Conservation (phyloP, 2,113 vertebrate species). For the Sialia sialis region DNA sequence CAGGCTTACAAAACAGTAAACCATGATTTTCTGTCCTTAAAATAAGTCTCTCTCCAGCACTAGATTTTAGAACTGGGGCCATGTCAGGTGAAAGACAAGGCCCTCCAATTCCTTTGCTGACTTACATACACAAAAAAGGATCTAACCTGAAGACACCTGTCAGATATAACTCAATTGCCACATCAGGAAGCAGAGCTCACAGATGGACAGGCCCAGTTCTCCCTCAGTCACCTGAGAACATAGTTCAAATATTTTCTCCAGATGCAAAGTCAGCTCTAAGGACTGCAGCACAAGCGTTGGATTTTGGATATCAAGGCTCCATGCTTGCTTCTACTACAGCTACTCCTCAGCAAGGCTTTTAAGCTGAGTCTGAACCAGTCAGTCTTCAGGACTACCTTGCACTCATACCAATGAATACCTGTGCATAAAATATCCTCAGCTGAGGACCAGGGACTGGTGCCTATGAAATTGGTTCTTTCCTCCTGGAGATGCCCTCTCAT, state of each 20-base stretch:
- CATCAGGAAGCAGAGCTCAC: background rate
- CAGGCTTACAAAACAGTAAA: slow-evolving; percentile 11
- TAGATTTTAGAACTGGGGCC: background rate
- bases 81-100: background rate
- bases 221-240: background rate
- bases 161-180: background rate
- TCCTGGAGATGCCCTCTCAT: background rate
- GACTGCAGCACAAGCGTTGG: background rate
- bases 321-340: background rate
- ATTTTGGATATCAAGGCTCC: background rate
- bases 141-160: background rate
- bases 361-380: background rate
- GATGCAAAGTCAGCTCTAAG: background rate
- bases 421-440: background rate
- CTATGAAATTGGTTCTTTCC: background rate
- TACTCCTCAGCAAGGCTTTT: background rate
- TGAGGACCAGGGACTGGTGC: background rate
- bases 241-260: background rate
- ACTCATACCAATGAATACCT: background rate
- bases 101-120: background rate
- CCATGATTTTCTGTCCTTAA: background rate
- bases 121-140: background rate
- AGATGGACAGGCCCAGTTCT: background rate
- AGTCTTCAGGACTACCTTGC: background rate
- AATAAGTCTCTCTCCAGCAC: background rate